phyloP scores from a whole-genome alignment of 2,888 invertebrate species.

The Cheiracanthium punctorium region DNA sequence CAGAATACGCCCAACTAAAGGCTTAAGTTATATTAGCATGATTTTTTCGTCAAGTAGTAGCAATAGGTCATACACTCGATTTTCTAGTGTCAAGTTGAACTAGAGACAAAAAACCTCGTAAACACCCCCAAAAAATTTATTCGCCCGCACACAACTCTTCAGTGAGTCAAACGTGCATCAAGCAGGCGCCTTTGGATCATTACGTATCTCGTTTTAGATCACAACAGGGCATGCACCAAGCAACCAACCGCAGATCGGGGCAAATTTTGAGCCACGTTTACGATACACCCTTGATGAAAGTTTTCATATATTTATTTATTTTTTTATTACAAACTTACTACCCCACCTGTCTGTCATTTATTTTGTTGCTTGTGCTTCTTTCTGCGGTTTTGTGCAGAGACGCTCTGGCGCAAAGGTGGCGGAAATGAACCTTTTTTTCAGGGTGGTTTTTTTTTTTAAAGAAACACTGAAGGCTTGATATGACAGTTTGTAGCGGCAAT shows the following conservation, averaged over 20 bases:
- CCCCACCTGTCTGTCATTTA: slow-evolving; percentile 64
- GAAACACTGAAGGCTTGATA: background rate
- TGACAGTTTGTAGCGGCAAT: background rate
- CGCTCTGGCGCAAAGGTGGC: slow-evolving; percentile 50
- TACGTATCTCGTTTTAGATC: slow-evolving; percentile 1
- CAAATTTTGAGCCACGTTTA: slow-evolving; percentile 26
- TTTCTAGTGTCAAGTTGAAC: too few relatives aligned
- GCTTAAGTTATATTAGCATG: background rate
- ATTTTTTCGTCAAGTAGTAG: too few relatives aligned
- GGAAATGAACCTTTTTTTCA: slow-evolving; percentile 46
- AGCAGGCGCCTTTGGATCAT: slow-evolving; percentile 4
- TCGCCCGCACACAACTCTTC: background rate
- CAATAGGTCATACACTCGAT: too few relatives aligned
- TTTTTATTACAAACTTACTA: background rate
- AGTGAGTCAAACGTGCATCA: slow-evolving; percentile 5
- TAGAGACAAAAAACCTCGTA: background rate
- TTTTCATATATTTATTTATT: slow-evolving; percentile 21
- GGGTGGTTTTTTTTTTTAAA: background rate
- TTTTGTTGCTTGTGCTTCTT: slow-evolving; percentile 25
- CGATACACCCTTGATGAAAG: slow-evolving; percentile 22
- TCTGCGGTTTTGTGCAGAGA: slow-evolving; percentile 56
- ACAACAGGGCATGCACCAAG: background rate
- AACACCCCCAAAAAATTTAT: background rate
- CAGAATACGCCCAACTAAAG: background rate
- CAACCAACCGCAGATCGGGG: slow-evolving; percentile 5